Conservation (phyloP, 2,797 vertebrate genomes). For the Amazona ochrocephala region DNA sequence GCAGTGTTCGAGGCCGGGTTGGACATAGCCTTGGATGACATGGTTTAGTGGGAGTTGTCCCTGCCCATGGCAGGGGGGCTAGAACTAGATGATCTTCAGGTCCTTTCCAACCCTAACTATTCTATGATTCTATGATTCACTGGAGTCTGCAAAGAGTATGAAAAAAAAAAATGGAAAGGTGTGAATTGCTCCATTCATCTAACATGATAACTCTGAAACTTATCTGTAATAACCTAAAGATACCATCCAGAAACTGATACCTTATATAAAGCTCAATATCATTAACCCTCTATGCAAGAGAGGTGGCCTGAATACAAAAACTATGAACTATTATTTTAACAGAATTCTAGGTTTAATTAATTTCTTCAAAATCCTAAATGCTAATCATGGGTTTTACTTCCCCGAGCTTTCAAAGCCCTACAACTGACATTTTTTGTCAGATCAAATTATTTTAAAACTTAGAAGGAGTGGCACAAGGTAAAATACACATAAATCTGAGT, state of each 20-base stretch:
- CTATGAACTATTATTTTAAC: background rate
- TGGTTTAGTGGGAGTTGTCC: too few relatives aligned
- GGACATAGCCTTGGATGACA: too few relatives aligned
- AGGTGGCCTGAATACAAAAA: background rate
- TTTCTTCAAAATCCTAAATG: background rate
- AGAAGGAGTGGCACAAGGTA: background rate
- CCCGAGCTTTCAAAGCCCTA: background rate
- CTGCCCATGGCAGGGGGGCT: too few relatives aligned
- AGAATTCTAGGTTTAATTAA: background rate
- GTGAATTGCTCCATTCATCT: background rate
- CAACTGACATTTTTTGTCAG: background rate
- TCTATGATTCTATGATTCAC: too few relatives aligned
- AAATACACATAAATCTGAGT: background rate
- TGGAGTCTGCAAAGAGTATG: background rate
- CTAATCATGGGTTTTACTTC: fast-evolving
- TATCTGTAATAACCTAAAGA: background rate
- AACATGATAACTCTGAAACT: background rate
- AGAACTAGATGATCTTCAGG: too few relatives aligned
- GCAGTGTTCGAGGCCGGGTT: too few relatives aligned
- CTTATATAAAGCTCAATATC: background rate
- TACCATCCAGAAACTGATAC: background rate
- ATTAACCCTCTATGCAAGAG: background rate
- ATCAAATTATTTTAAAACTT: background rate
- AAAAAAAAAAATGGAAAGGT: background rate
- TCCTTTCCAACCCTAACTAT: too few relatives aligned